Evolutionary conservation across 1,140 invertebrate species (phyloP), one percentile per base, ranked within the genome.

Genomic region (Cyrtorhinus lividipennis): DNA sequence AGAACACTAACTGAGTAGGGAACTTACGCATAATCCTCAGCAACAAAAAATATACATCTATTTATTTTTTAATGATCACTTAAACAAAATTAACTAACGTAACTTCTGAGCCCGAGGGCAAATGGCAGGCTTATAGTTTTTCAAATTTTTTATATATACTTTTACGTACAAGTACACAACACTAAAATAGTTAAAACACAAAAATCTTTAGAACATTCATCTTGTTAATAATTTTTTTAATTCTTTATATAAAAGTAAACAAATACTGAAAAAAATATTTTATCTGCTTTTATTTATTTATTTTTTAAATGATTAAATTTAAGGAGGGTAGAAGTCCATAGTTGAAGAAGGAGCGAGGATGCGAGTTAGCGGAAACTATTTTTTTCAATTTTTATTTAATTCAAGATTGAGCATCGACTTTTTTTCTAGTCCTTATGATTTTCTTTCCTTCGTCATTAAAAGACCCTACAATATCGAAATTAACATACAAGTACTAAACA

Each of bases 181-280:
- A 65, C 62, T 65, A 67, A 63, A 65, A 67, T 65, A 64, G 63
- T 64, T 58, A 59, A 64, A 64, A 64, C 65, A 67, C 66, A 68
- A 65, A 68, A 64, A 67, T 65, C n/a, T 60, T 65, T 62, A 67
- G 65, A 68, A 69, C 67, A 67, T 66, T 67, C 66, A 68, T 68
- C 64, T 66, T 66, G 64, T 62, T 57, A 66, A 66, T 66, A 64
- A 66, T 66, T 66, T 61, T 62, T 57, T 24, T 63, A 62, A 64
- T 62, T 63, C 56, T 66, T 64, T 64, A 64, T 64, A 64, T 60
- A 66, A 66, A 64, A 67, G 66, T 66, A 68, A 69, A 67, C 66
- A 69, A 69, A 68, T 69, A 69, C 67, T 69, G 68, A 67, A 69
- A 66, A 66, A 64, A 66, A 67, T 67, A 67, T 67, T 64, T 64